Percentiles rank a stretch among this genome's conserved stretches.
phyloP scores from a whole-genome alignment of 2,888 invertebrate genomes.

The Tetranychus truncatus region DNA sequence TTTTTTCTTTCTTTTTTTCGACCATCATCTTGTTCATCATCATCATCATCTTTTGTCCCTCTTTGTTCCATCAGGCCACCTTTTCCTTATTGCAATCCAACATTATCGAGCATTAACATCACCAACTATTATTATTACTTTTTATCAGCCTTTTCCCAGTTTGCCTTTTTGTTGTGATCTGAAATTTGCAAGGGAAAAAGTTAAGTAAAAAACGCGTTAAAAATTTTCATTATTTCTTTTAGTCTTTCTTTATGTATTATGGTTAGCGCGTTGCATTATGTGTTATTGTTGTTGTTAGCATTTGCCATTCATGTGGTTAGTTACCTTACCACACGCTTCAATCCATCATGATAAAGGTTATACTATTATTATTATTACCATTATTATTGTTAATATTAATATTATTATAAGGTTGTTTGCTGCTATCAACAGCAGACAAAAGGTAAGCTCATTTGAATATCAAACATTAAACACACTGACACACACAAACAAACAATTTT shows the following conservation, averaged over 20 bases:
- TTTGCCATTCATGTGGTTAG: background rate
- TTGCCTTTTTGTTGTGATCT: background rate
- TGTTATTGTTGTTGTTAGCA: background rate
- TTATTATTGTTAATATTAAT: background rate
- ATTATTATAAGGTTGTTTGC: no score
- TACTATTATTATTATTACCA: background rate
- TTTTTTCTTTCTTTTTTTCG: background rate
- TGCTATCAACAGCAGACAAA: no score
- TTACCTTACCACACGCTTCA: background rate
- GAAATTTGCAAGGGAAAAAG: background rate
- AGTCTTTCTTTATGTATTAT: background rate
- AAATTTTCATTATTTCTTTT: background rate
- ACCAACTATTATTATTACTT: background rate
- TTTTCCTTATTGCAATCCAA: background rate
- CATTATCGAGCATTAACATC: background rate
- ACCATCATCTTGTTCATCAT: no score
- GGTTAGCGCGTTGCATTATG: background rate
- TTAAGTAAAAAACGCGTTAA: background rate
- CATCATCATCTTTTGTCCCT: background rate
- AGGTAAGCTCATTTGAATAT: no score
- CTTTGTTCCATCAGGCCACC: background rate
- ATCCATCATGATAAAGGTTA: conserved; percentile 1
- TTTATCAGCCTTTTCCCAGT: background rate
- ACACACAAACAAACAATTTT: no score
- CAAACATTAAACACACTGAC: no score